A percentile compares a stretch with the other conserved stretches of the same genome.
Evolutionary conservation across 2,113 vertebrate genomes (phyloP).

Genomic region (Anolis carolinensis): DNA sequence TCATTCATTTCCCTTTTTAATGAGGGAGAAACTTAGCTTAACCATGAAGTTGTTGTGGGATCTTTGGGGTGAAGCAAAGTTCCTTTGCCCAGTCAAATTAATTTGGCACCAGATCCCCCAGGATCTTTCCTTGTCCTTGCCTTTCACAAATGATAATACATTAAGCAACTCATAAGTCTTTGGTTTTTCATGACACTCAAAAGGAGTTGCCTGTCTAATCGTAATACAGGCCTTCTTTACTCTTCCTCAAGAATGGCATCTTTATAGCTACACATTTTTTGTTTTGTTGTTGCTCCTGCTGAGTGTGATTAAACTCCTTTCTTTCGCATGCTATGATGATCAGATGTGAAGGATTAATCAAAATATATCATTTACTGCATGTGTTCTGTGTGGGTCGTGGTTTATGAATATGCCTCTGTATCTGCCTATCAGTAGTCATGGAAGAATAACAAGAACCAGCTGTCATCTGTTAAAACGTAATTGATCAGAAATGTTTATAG

Average conservation of each 20-base stretch:
- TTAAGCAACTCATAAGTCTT: too few species aligned
- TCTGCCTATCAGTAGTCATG: slow-evolving; percentile 9
- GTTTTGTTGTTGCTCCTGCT: neutral
- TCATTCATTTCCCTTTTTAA: too few species aligned
- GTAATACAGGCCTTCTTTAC: neutral
- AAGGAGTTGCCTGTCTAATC: neutral
- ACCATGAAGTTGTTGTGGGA: too few species aligned
- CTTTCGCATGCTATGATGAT: slow-evolving; percentile 10
- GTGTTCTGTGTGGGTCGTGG: neutral
- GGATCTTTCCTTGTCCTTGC: neutral
- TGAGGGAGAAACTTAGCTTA: too few species aligned
- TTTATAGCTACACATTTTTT: slow-evolving; percentile 3
- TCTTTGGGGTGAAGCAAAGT: too few species aligned
- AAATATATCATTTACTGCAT: neutral
- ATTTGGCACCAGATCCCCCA: neutral
- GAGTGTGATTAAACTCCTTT: slow-evolving; percentile 8
- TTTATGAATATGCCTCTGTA: neutral
- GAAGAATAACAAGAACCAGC: neutral
- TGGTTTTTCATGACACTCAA: neutral
- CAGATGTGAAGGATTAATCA: neutral
- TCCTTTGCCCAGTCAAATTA: neutral
- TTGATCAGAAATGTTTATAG: slow-evolving; percentile 11
- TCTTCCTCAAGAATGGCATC: slow-evolving; percentile 22
- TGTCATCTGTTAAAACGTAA: neutral
- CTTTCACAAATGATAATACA: neutral